A percentile compares a stretch with the other conserved stretches of the same genome.
Conservation (phyloP, 2,797 vertebrate species). For the Syngnathus acus region DNA sequence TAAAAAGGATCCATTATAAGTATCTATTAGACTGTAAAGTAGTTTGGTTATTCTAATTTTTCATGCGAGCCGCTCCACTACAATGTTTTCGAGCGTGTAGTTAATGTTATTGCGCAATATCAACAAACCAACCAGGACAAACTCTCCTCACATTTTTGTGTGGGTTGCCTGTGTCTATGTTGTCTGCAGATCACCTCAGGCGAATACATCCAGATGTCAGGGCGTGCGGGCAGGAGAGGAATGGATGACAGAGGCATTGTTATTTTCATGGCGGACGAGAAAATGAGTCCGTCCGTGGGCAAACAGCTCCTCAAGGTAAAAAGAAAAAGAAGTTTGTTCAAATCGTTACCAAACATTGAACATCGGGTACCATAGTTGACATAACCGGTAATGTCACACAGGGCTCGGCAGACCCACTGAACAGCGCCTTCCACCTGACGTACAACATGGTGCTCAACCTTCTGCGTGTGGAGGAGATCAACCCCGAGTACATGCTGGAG, state of each 20-base stretch:
- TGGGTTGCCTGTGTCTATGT: constrained; percentile 15
- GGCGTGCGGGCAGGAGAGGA: constrained; percentile 91
- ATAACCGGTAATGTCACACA: constrained; percentile 26
- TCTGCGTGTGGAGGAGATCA: constrained; percentile 94
- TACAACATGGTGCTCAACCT: constrained; percentile 99
- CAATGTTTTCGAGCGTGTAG: no score
- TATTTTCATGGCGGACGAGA: constrained; percentile 98
- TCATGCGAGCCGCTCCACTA: no score
- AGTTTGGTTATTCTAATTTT: background rate
- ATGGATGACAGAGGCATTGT: constrained; percentile 98
- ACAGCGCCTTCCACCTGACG: constrained; percentile 93
- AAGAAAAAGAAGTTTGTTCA: background rate
- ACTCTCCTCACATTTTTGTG: background rate
- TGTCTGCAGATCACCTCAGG: constrained; percentile 86
- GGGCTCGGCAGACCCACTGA: constrained; percentile 92
- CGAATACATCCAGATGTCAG: constrained; percentile 99
- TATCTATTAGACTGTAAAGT: background rate
- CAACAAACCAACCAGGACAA: no score
- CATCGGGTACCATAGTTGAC: background rate
- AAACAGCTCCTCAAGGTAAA: constrained; percentile 95
- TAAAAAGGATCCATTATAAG: background rate
- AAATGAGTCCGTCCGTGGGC: constrained; percentile 93
- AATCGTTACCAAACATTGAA: no score
- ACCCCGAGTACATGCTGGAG: constrained; percentile 97
- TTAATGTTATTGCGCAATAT: no score